Evolutionary conservation across 2,888 invertebrate species (phyloP).

Genomic region (Habrosyne pyritoides): DNA sequence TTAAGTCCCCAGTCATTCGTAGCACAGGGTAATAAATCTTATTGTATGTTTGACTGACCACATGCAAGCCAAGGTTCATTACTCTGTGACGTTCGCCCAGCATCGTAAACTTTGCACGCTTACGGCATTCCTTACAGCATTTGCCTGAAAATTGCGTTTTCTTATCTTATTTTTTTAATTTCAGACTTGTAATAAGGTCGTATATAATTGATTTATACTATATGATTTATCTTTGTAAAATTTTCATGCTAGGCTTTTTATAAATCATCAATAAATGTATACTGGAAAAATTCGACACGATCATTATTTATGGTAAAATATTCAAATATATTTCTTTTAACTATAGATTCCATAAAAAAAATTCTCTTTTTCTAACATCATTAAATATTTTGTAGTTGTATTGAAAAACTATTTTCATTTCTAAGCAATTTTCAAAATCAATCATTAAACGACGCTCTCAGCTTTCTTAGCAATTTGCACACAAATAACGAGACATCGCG

Average conservation of each 20-base stretch:
- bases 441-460: neutral
- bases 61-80: conserved; percentile 1
- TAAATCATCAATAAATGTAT: neutral
- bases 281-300: too few relatives aligned
- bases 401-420: neutral
- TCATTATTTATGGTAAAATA: too few relatives aligned
- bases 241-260: too few relatives aligned
- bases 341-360: too few relatives aligned
- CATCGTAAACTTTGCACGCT: neutral
- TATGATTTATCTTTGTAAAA: too few relatives aligned
- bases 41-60: neutral
- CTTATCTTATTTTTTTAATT: too few relatives aligned
- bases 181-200: too few relatives aligned
- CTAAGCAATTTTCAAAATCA: neutral
- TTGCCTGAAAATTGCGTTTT: neutral
- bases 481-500: neutral
- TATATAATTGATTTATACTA: too few relatives aligned
- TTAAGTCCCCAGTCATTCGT: conserved; percentile 1
- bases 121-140: neutral
- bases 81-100: neutral
- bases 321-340: too few relatives aligned
- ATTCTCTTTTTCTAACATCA: too few relatives aligned
- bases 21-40: conserved; percentile 5
- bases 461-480: neutral
- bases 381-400: too few relatives aligned